Evolutionary conservation across 2,113 vertebrate genomes (phyloP), one percentile per base, ranked within the genome.

Genomic region (Sterrhoptilus dennistouni): DNA sequence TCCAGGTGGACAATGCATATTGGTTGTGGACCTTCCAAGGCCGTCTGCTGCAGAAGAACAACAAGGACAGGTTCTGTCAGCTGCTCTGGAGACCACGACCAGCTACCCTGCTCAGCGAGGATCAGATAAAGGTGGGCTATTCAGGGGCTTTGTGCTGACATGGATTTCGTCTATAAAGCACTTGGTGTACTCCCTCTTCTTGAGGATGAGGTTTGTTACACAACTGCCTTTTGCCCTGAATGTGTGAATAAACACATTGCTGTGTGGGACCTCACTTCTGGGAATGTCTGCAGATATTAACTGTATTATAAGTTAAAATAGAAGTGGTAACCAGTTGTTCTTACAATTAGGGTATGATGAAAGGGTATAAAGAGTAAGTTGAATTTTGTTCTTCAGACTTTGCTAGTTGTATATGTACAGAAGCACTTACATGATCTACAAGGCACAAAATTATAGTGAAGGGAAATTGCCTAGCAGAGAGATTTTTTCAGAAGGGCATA

Each of bases 21-120:
- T 99, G 99, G 99, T 97, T 99, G 91, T 99, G 99, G 99, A 99
- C 99, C 2, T 99, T 99, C 97, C 99, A 99, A 96, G 99, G 99
- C 11, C 99, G 99, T 53, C 98, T 99, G 2, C 98, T 99, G 56
- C 99, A 99, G 97, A 99, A 99, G 83, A 99, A 99, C 96, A 99
- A 98, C 97, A 99, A 99, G 89, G 99, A 99, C 72, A 98, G 99
- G 42, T 99, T 99, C 97, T 99, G 99, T 93, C 99, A 99, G 98
- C 97, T 99, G 71, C 98, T 99, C 12, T 99, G 99, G 99, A 98
- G 99, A 92, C 99, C 99, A 29, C 98, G 99, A 69, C 99, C 99
- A 18, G 93, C 98, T 1, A 98, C 98, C 10, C 97, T 99, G 70
- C 98, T 99, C 95, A 97, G 98, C 13, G 95, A 87, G 81, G 99